These are phyloP conservation scores for Trididemnum miniatum DNA, from an alignment of 23 tunicate genomes.

Conservation along the genomic window DNA sequence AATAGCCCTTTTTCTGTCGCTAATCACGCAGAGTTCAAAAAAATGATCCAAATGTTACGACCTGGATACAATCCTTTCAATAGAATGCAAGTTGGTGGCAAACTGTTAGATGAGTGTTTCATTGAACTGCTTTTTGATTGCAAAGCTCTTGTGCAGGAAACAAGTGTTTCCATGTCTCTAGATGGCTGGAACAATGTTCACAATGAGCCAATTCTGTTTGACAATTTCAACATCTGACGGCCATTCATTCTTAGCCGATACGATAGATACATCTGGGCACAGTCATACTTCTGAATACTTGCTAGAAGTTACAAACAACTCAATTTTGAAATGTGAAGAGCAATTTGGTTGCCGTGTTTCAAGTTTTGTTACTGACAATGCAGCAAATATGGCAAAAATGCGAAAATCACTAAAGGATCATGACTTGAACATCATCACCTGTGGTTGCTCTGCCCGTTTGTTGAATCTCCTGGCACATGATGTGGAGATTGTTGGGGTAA, in stretches of 20 bases:
- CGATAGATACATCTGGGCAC: conserved; percentile 3
- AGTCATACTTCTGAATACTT: conserved; percentile 14
- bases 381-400: conserved; percentile 27
- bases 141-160: background rate
- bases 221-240: conserved; percentile 1
- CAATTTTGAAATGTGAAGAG: background rate
- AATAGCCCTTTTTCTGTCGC: conserved; percentile 3
- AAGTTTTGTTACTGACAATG: conserved; percentile 21
- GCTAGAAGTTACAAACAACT: background rate
- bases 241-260: background rate
- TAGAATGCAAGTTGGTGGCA: conserved; percentile 13
- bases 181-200: conserved; percentile 15
- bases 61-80: conserved; percentile 16
- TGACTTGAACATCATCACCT: background rate
- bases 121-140: background rate
- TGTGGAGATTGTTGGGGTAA: conserved; percentile 13
- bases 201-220: conserved; percentile 16
- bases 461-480: conserved; percentile 10
- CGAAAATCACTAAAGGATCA: background rate
- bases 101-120: background rate
- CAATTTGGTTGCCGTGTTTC: conserved; percentile 6
- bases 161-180: conserved; percentile 2
- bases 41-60: conserved; percentile 16
- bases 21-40: conserved; percentile 8
- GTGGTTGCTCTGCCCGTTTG: conserved; percentile 4